phyloP scores from a whole-genome alignment of 64 coral and sea anemone genomes.

The Orbicella faveolata region DNA sequence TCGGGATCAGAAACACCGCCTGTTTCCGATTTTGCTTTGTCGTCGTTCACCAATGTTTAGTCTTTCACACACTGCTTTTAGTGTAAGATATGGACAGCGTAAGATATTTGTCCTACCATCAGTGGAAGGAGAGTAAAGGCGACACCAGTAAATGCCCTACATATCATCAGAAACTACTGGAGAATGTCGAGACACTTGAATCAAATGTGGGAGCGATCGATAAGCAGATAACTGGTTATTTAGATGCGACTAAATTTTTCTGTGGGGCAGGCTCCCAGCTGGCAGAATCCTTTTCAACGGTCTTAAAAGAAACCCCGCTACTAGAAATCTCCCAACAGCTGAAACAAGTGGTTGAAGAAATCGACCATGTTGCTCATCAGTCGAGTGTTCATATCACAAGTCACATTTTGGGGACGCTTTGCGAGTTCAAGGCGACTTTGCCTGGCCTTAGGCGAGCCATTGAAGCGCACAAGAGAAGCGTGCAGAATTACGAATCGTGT shows the following conservation, averaged over 20 bases:
- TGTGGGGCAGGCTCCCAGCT: slow-evolving; percentile 94
- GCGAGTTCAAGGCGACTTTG: slow-evolving; percentile 95
- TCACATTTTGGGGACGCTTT: slow-evolving; percentile 83
- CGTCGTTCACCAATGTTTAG: slow-evolving; percentile 15
- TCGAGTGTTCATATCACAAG: slow-evolving; percentile 92
- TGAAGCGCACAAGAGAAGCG: slow-evolving; percentile 93
- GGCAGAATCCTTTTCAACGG: slow-evolving; percentile 85
- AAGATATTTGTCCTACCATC: slow-evolving; percentile 88
- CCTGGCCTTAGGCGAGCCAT: slow-evolving; percentile 89
- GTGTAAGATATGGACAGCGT: slow-evolving; percentile 80
- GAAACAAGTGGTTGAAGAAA: slow-evolving; percentile 94
- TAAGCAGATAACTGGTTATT: slow-evolving; percentile 85
- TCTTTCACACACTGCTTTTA: background rate
- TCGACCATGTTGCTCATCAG: slow-evolving; percentile 92
- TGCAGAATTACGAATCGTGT: slow-evolving; percentile 88
- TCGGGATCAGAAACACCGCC: background rate
- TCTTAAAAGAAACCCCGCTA: slow-evolving; percentile 93
- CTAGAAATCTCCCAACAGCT: slow-evolving; percentile 93
- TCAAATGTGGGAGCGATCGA: slow-evolving; percentile 80
- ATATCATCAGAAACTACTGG: slow-evolving; percentile 81
- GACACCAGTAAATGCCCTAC: slow-evolving; percentile 48
- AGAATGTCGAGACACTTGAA: slow-evolving; percentile 86
- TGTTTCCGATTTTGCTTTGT: background rate
- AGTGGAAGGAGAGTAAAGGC: slow-evolving; percentile 88
- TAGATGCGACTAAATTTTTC: slow-evolving; percentile 87